phyloP scores from a whole-genome alignment of 37 sponge, comb jelly and placozoan genomes.

The Chondrosia reniformis region DNA sequence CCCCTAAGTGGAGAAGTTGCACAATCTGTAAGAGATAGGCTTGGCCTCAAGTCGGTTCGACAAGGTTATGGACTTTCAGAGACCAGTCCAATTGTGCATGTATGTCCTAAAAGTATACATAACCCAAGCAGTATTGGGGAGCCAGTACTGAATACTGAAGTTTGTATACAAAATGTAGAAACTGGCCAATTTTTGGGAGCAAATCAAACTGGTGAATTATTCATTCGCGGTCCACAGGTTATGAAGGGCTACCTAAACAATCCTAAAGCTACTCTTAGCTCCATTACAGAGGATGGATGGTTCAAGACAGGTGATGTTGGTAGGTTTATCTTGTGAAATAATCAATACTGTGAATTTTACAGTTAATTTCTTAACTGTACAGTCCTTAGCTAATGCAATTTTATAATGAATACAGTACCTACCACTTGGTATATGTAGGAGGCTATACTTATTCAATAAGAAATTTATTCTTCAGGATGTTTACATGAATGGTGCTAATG shows the following conservation, averaged over 20 bases:
- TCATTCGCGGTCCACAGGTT: constrained; percentile 72
- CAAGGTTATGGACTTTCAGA: constrained; percentile 88
- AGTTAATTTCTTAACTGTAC: too few species aligned
- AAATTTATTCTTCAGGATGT: background rate
- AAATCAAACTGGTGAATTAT: constrained; percentile 66
- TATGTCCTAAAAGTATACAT: constrained; percentile 18
- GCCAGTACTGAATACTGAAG: constrained; percentile 38
- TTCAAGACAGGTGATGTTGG: constrained; percentile 84
- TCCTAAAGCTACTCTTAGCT: constrained; percentile 54
- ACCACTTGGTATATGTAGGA: too few species aligned
- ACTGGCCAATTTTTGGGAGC: constrained; percentile 33
- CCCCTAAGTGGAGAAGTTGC: constrained; percentile 76
- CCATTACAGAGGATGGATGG: constrained; percentile 75
- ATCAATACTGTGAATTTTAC: too few species aligned
- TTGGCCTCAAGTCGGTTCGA: constrained; percentile 27
- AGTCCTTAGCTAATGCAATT: too few species aligned
- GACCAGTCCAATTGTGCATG: constrained; percentile 67
- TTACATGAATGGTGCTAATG: too few species aligned
- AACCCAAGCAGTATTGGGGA: constrained; percentile 62
- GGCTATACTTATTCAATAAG: background rate
- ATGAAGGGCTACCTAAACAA: constrained; percentile 88
- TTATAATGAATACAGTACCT: too few species aligned
- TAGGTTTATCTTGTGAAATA: too few species aligned
- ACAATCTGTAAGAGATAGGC: constrained; percentile 31
- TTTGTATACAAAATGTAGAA: constrained; percentile 54